Evolutionary conservation across 2,888 invertebrate genomes (phyloP).

Genomic region (Scelioninae gen. 2): DNA sequence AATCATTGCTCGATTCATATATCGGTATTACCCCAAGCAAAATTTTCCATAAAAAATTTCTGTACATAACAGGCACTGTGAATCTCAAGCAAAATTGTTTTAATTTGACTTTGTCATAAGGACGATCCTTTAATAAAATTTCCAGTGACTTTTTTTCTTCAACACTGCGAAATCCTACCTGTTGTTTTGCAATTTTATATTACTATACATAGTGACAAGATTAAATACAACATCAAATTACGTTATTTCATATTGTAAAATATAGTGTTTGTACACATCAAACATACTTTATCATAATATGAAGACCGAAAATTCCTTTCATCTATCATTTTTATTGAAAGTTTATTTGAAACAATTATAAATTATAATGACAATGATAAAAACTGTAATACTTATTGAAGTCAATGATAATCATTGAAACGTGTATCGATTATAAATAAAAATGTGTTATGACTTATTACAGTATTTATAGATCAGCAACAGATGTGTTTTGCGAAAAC

Average conservation of each 20-base stretch:
- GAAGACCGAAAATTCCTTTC: constrained; percentile 88
- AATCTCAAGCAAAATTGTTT: constrained; percentile 91
- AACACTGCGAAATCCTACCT: constrained; percentile 90
- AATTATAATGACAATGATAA: no score
- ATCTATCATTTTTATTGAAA: constrained; percentile 76
- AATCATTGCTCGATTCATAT: constrained; percentile 85
- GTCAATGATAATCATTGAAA: no score
- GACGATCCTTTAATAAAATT: constrained; percentile 90
- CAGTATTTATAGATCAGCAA: no score
- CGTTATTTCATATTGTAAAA: constrained; percentile 6
- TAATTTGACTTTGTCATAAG: constrained; percentile 85
- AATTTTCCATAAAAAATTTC: constrained; percentile 90
- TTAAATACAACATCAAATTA: background rate
- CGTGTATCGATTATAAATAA: no score
- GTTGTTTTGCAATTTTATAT: constrained; percentile 14
- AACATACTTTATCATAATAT: constrained; percentile 83
- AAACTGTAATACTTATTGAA: no score
- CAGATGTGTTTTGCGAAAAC: no score
- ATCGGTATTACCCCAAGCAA: constrained; percentile 87
- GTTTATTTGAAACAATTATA: no score
- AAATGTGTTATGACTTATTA: no score
- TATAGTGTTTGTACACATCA: constrained; percentile 2
- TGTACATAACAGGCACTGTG: constrained; percentile 87
- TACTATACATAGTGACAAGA: background rate
- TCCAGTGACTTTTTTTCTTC: constrained; percentile 94